Base-by-base conservation (phyloP, 1,140 invertebrate species). In the Musca vetustissima region DNA sequence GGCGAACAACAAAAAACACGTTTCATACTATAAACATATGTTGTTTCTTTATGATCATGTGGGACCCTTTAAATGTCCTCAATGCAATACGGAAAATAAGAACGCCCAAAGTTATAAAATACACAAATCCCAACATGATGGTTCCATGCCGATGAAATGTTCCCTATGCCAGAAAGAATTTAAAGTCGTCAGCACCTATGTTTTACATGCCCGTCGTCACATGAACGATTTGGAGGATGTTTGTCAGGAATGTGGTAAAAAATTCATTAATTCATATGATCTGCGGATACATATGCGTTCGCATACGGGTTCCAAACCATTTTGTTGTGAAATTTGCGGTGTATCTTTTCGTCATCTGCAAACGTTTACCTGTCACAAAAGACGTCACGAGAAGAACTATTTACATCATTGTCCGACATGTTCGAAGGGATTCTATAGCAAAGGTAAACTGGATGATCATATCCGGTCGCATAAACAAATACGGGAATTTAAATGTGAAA, bases 291-390 rank as follows among this genome's bases (percentile, higher is more conserved):
- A 70, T 48, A 47, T 55, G 57, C 69, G 69, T 21, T 24, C n/a
- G 4, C 69, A 70, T 48, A 70, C 69, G 14, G 69, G 66, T 3
- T 76, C 78, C 19, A 71, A 75, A 2, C 78, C 78, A 11, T 80
- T 76, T 59, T 76, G 80, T 3, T 80, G 78, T 28, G 78, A 80
- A 64, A 64, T 77, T 25, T 80, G 78, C 32, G 78, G 78, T 22
- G 80, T 77, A 57, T 73, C 74, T 6, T 78, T 78, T 19, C 49
- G 66, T 49, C 69, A 69, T 11, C 21, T 21, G 0, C 48, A 59
- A 24, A 48, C 22, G 14, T 64, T 64, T 53, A 52, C 15, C 22
- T 21, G 17, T n/a, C 67, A 69, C 19, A 48, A n/a, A 11, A n/a
- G 49, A 17, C 59, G 59, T 11, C 67, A 69, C 24, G 57, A 36